Percentiles rank a stretch among this genome's conserved stretches.
Conservation (phyloP, 2,888 invertebrate species). For the Drosophila aldrichi region DNA sequence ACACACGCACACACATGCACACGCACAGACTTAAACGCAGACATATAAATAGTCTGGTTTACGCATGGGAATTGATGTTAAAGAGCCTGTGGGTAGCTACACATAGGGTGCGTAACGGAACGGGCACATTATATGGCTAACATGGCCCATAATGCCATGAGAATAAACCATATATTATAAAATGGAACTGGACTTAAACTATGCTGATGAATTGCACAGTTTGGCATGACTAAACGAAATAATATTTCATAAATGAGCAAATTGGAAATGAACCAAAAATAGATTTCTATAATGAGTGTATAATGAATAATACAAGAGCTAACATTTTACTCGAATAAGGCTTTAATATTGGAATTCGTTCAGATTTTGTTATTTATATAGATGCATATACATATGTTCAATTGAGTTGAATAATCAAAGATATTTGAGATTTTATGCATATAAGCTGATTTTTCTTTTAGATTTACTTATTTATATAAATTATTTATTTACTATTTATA, state of each 20-base stretch:
- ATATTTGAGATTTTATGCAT: too few relatives aligned
- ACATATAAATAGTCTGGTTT: constrained; percentile 59
- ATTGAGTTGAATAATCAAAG: too few relatives aligned
- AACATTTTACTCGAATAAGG: neutral
- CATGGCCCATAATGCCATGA: constrained; percentile 39
- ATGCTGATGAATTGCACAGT: constrained; percentile 50
- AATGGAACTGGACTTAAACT: constrained; percentile 25
- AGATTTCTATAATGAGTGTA: neutral
- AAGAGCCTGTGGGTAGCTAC: constrained; percentile 25
- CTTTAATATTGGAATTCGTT: neutral
- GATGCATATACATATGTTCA: too few relatives aligned
- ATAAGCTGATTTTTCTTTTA: too few relatives aligned
- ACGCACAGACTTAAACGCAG: constrained; percentile 33
- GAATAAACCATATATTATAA: constrained; percentile 53
- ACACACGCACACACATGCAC: constrained; percentile 33
- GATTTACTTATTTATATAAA: neutral
- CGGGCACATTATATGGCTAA: constrained; percentile 50
- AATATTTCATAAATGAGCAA: constrained; percentile 23
- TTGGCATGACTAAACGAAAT: constrained; percentile 51
- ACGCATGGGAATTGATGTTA: constrained; percentile 70
- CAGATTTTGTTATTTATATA: too few relatives aligned
- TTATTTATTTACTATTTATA: neutral
- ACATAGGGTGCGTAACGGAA: constrained; percentile 46
- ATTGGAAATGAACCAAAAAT: constrained; percentile 8
- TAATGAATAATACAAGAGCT: neutral